Base-by-base conservation (phyloP, 2,888 invertebrate genomes). In the Xanthia togata region DNA sequence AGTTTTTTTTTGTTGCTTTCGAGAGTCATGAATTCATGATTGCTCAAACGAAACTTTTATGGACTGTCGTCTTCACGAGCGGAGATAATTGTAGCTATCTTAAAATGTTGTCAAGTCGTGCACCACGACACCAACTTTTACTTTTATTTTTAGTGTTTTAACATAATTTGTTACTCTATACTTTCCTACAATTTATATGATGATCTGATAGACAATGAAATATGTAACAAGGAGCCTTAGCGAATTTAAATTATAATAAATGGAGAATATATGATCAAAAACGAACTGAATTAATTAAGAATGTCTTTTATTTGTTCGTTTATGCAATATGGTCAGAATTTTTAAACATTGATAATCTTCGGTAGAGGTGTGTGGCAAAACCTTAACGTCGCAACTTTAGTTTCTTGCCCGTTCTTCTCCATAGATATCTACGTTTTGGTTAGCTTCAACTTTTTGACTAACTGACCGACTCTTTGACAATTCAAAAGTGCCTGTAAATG, bases 31-130 rank as follows among this genome's bases (percentile, higher is more conserved):
- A n/a, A n/a, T n/a, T 84, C 76, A 81, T 75, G 78, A 81, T 71
- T 79, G 53, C 63, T 80, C 38, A 67, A 78, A 79, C 69, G 55
- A 63, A 79, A 73, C 50, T 81, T 81, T 83, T 86, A 83, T 76
- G 76, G 70, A 76, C 70, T 63, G 69, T 70, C 67, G 83, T 87
- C 85, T 87, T 88, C 90, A 90, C 90, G 90, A 91, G 88, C 90
- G 89, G 73, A 89, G 87, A 90, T 87, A 91, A 93, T 91, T 89
- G 76, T 83, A 55, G 67, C 68, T 35, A 12, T 70, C 84, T 83
- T 84, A 83, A 83, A 83, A 87, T 81, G 79, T 85, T 79, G 72
- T 72, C 70, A 81, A 83, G 75, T 90, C 90, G 90, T 92, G 90
- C 74, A 73, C 85, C 90, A 89, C 88, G 88, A 89, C 74, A 73